Conservation (phyloP, 2,113 vertebrate genomes). For the Naja naja region DNA sequence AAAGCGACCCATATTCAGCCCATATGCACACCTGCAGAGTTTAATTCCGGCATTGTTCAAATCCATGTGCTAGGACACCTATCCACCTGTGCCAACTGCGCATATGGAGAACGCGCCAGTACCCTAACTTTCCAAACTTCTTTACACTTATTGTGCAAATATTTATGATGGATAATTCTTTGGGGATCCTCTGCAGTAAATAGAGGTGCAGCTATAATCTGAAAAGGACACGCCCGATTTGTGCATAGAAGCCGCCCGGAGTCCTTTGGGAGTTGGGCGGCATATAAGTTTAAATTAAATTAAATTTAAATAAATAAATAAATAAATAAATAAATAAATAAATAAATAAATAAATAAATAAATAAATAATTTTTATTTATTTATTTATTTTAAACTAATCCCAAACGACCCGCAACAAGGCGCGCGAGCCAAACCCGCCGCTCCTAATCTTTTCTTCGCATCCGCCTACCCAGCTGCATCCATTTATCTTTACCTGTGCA, state of each 20-base stretch:
- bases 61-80: no score
- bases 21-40: background rate
- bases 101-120: background rate
- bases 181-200: background rate
- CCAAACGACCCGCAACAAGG: background rate
- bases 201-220: background rate
- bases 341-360: no score
- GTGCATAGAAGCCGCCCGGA: background rate
- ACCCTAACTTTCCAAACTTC: background rate
- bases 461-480: fast-evolving
- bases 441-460: no score
- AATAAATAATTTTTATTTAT: no score
- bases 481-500: slow-evolving; percentile 24
- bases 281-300: no score
- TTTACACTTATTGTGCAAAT: background rate
- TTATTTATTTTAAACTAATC: no score
- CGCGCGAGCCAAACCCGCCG: background rate
- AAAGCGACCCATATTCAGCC: background rate
- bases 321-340: no score
- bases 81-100: background rate
- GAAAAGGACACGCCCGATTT: background rate
- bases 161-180: background rate
- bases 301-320: no score
- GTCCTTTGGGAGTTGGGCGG: no score
- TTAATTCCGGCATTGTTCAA: background rate